Evolutionary conservation across 2,113 vertebrate species (phyloP).

Genomic region (Cinclus cinclus): DNA sequence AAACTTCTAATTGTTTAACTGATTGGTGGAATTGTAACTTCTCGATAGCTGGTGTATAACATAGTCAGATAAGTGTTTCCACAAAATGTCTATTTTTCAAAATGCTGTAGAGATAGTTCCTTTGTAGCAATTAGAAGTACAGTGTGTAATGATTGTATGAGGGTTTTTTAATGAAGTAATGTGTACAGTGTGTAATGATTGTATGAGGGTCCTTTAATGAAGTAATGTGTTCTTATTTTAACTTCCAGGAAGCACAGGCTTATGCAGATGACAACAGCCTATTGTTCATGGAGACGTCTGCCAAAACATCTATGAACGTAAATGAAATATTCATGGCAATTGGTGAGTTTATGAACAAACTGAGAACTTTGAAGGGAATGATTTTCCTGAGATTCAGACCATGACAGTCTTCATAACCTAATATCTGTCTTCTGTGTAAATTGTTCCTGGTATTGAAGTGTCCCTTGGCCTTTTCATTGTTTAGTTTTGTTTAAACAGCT

Average conservation of each 20-base stretch:
- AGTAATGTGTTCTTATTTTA: background rate
- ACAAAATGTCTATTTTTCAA: background rate
- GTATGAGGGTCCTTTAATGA: background rate
- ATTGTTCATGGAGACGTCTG: slow-evolving; percentile 98
- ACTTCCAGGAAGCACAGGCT: slow-evolving; percentile 92
- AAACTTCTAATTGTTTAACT: background rate
- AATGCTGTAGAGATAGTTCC: background rate
- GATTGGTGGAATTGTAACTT: background rate
- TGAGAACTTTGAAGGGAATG: background rate
- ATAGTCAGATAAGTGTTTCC: background rate
- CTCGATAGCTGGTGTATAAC: background rate
- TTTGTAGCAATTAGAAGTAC: background rate
- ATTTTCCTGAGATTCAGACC: background rate
- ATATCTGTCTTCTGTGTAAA: background rate
- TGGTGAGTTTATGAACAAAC: slow-evolving; percentile 77
- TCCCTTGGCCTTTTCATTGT: background rate
- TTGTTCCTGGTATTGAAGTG: background rate
- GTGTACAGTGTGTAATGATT: background rate
- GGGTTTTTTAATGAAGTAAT: too few species aligned
- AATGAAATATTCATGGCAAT: slow-evolving; percentile 99
- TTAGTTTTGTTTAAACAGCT: background rate
- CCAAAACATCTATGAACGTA: slow-evolving; percentile 97
- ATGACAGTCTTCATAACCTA: background rate
- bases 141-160: background rate
- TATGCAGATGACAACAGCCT: slow-evolving; percentile 99